Base-by-base conservation (phyloP, 2,797 vertebrate genomes). In the Jordanella pulchra region DNA sequence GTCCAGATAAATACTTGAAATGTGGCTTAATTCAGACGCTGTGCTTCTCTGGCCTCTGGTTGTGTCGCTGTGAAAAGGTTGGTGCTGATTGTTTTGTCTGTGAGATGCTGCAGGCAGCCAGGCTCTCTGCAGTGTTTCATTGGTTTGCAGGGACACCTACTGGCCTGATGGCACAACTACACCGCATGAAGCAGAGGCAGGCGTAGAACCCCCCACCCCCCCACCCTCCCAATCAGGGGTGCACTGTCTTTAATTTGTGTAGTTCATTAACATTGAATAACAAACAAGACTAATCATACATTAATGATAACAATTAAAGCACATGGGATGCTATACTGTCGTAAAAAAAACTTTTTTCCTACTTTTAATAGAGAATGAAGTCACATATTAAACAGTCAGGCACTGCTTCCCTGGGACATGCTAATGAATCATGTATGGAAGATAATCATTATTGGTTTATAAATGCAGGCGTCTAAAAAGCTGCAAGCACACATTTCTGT, bases 101-200 rank as follows among this genome's bases (percentile, higher is more conserved):
- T 65, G 71, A 48, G 73, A 68, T 5, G 77, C 83, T 89, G 75
- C 81, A 87, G 84, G 80, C 77, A 75, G 72, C 64, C 61, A 44
- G 17, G 54, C 30, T 53, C 65, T 1, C 27, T 51, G 65, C 23
- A 67, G n/a, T 23, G 61, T 93, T 94, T 93, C 75, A 74, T 80
- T 95, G 97, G 97, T 95, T 96, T 98, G 95, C 94, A 96, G 95
- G 92, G 96, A 95, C 98, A 97, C 94, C 97, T 99, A 95, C 96
- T 95, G 97, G 97, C 92, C 84, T 80, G 25, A 50, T 0, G 54
- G 80, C 77, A 76, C 89, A 91, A 97, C 87, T 97, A 88, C 97
- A 96, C 27, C 7, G 9, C 10, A 12, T 61, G 56, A 10, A 78
- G 44, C 60, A 71, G 35, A 80, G 18, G 39, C 55, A 73, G 45